Percentiles rank a stretch among this genome's conserved stretches.
These are phyloP conservation scores for Nemotelus nigrinus DNA, from an alignment of 2,888 invertebrate genomes.

Conservation along the genomic window DNA sequence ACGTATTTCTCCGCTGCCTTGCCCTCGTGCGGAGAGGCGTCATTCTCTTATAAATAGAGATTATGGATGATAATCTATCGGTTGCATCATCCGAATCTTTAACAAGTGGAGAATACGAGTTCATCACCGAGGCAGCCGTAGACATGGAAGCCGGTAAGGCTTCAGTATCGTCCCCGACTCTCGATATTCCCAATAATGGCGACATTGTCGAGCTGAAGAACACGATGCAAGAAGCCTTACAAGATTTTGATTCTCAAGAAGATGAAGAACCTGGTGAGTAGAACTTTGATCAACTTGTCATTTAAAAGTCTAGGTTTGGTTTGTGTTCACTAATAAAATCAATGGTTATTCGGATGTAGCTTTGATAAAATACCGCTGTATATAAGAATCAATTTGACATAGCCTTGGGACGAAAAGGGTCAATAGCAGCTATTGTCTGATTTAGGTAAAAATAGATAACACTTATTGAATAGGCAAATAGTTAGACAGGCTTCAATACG, in stretches of 20 bases:
- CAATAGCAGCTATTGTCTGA: no score
- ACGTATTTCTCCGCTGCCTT: background rate
- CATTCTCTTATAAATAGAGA: background rate
- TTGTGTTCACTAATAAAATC: no score
- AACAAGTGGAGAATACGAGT: slow-evolving; percentile 76
- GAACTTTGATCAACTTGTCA: background rate
- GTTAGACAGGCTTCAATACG: no score
- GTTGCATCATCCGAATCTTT: slow-evolving; percentile 75
- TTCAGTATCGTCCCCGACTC: slow-evolving; percentile 63
- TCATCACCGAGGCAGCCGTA: slow-evolving; percentile 68
- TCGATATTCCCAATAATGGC: slow-evolving; percentile 73
- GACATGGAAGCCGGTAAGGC: slow-evolving; percentile 53
- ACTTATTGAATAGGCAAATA: no score
- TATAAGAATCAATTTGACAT: no score
- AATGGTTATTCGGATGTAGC: no score
- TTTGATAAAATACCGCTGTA: no score
- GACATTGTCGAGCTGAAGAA: slow-evolving; percentile 72
- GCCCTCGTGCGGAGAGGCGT: slow-evolving; percentile 11
- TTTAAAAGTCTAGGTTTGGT: background rate
- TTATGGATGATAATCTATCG: slow-evolving; percentile 73
- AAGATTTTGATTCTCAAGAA: slow-evolving; percentile 58
- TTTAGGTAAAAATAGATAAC: no score
- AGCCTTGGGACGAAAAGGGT: no score
- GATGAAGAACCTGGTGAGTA: slow-evolving; percentile 38
- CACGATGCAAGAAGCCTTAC: slow-evolving; percentile 70